These are phyloP conservation scores for Ammodytes marinus DNA, from an alignment of 2,113 vertebrate genomes.

Conservation along the genomic window DNA sequence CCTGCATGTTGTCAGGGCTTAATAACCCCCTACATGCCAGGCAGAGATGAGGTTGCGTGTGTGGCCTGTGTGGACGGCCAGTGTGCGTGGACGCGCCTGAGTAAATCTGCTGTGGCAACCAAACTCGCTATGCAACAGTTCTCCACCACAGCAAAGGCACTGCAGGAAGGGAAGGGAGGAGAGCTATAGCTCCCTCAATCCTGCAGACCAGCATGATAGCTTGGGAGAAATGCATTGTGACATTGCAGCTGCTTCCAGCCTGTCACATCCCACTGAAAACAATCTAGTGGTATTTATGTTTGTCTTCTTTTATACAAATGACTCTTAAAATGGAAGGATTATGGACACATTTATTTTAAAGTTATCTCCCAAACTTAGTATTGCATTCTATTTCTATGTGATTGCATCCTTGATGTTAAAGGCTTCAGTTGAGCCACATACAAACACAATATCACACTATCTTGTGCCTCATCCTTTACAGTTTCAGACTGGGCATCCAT, in stretches of 20 bases:
- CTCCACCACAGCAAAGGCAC: constrained; percentile 34
- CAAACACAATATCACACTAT: constrained; percentile 1
- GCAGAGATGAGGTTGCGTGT: constrained; percentile 48
- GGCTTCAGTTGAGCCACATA: not conserved
- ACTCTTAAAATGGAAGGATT: not conserved
- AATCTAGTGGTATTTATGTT: not conserved
- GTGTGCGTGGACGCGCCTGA: constrained; percentile 74
- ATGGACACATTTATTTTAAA: not conserved
- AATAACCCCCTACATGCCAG: constrained; percentile 18
- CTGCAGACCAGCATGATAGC: not conserved
- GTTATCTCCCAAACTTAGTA: not conserved
- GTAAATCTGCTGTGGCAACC: constrained; percentile 74
- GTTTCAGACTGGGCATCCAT: constrained; percentile 21
- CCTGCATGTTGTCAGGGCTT: constrained; percentile 38
- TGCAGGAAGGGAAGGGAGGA: constrained; percentile 18
- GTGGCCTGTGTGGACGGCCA: constrained; percentile 64
- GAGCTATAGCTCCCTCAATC: not conserved
- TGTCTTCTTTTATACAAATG: not conserved
- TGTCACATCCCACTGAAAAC: constrained; percentile 10
- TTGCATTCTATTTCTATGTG: not conserved
- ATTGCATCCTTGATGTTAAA: not conserved
- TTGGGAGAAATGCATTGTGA: not conserved
- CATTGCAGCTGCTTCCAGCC: constrained; percentile 21
- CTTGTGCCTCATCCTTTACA: not conserved
- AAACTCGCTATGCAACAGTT: constrained; percentile 60